These are phyloP conservation scores for Galeopsomyia nigrocyanea DNA, from an alignment of 2,888 invertebrate species.

Conservation along the genomic window DNA sequence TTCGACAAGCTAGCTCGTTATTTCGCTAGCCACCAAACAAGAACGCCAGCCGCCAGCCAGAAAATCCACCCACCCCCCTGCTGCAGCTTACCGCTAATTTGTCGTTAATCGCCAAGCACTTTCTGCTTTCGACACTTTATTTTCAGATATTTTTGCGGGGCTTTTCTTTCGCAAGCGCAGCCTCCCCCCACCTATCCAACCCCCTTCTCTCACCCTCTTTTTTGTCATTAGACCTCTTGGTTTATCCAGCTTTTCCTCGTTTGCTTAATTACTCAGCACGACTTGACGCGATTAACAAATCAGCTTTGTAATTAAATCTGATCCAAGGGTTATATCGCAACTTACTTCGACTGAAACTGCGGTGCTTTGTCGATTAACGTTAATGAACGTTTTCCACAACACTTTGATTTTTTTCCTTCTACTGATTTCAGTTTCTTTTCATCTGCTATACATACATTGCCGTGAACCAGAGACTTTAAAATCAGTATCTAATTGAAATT, in stretches of 20 bases:
- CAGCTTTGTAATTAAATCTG: slow-evolving; percentile 13
- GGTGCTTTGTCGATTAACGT: too few relatives aligned
- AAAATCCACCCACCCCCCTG: too few relatives aligned
- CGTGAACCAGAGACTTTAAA: too few relatives aligned
- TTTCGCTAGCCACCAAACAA: slow-evolving; percentile 36
- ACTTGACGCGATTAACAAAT: not conserved
- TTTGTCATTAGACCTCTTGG: not conserved
- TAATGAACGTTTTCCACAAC: too few relatives aligned
- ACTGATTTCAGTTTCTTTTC: too few relatives aligned
- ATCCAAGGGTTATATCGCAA: not conserved
- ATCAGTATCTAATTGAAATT: too few relatives aligned
- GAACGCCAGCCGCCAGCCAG: slow-evolving; percentile 15
- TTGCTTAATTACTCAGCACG: not conserved
- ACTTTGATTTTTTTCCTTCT: too few relatives aligned
- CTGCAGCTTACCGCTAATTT: slow-evolving; percentile 15
- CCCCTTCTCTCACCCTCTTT: not conserved
- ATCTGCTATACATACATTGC: too few relatives aligned
- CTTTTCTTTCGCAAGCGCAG: not conserved
- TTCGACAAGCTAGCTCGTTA: slow-evolving; percentile 29
- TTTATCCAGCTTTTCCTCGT: not conserved
- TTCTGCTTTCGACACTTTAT: slow-evolving; percentile 39
- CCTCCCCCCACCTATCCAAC: too few relatives aligned
- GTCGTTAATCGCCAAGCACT: slow-evolving; percentile 29
- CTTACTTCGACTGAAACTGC: not conserved
- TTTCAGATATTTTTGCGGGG: slow-evolving; percentile 19